Base-by-base conservation (phyloP, 2,797 vertebrate species). In the Dallia pectoralis region DNA sequence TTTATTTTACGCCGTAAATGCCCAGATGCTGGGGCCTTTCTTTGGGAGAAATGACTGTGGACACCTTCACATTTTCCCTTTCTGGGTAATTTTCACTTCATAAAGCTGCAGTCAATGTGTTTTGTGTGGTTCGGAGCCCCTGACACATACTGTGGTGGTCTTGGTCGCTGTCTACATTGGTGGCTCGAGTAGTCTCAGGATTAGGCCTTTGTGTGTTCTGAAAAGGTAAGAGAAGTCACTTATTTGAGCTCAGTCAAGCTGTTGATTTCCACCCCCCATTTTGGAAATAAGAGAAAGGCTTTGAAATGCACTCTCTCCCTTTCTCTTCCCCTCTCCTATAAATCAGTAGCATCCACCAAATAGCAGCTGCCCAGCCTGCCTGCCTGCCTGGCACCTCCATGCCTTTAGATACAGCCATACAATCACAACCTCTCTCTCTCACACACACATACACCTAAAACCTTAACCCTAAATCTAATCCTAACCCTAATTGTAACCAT, bases 141-240 rank as follows among this genome's bases (percentile, higher is more conserved):
- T 89, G 92, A 93, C 94, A 94, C 88, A 93, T 94, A 94, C 93
- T 91, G 91, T 91, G 96, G 97, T 97, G 96, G 96, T 96, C 96
- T 93, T 91, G 90, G 92, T 91, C 90, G 88, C 92, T 90, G 93
- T 91, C 94, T 93, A 95, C 96, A 95, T 92, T 95, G 95, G 94
- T 95, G 95, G 95, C 92, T 97, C 95, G 95, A 97, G 96, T 95
- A 95, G 95, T 95, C 93, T 92, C 90, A 88, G 95, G 96, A 97
- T 96, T 96, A 97, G 92, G 91, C 90, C 91, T 96, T 98, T 99
- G 96, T 98, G 92, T 85, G 85, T 72, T 67, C 84, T 95, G 95
- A 97, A 97, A 96, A 96, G 95, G 93, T 95, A 95, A 95, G 95
- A 96, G 96, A 97, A 98, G 97, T 98, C 96, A 97, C 94, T 97